A percentile compares a stretch with the other conserved stretches of the same genome.
Evolutionary conservation across 2,113 vertebrate genomes (phyloP).

Genomic region (Pachycephala philippinensis): DNA sequence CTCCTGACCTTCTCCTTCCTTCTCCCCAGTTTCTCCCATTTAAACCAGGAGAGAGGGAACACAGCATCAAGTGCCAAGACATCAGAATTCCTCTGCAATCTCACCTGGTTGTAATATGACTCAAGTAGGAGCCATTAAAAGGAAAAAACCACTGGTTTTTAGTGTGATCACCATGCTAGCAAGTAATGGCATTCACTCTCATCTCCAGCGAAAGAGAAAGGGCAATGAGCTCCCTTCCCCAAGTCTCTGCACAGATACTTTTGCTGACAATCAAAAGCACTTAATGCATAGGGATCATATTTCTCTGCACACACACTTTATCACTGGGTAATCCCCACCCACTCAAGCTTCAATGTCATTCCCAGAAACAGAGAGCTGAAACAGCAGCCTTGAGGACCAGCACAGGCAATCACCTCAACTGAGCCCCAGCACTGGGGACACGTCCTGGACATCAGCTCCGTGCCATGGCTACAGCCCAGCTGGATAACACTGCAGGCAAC

Average conservation of each 20-base stretch:
- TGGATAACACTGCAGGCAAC: background rate
- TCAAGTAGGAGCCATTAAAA: background rate
- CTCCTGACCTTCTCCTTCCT: background rate
- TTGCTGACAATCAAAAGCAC: constrained; percentile 31
- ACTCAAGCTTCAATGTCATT: background rate
- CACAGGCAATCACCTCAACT: rapidly evolving
- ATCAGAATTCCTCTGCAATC: background rate
- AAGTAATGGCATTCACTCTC: background rate
- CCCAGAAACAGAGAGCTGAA: background rate
- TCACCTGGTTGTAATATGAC: background rate
- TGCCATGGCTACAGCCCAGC: rapidly evolving
- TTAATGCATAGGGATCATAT: background rate
- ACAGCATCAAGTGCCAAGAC: background rate
- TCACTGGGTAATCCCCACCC: background rate
- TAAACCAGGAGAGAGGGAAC: background rate
- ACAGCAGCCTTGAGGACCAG: background rate
- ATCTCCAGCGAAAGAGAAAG: background rate
- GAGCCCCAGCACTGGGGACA: background rate
- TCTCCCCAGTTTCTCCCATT: background rate
- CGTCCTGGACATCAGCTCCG: background rate
- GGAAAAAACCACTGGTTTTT: background rate
- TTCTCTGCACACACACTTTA: background rate
- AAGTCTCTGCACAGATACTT: background rate
- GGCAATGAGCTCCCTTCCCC: background rate
- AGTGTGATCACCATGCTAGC: background rate